These are phyloP conservation scores for Rugalucina vietnamica DNA, from an alignment of 2,888 invertebrate genomes.

Conservation along the genomic window DNA sequence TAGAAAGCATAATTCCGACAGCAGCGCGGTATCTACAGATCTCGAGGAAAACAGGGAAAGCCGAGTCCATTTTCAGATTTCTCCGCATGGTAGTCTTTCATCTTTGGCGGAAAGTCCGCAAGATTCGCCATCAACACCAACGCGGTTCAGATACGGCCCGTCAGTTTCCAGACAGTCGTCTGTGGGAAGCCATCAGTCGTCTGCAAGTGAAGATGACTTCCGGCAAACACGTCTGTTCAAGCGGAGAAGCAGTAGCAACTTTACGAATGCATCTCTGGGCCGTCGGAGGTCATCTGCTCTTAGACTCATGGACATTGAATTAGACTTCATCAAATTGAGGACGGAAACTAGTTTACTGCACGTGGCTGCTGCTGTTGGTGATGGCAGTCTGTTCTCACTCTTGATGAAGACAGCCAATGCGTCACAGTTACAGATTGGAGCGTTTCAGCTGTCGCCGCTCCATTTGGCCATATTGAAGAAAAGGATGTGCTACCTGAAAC, in stretches of 20 bases:
- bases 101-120: neutral
- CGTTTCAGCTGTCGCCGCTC: constrained; percentile 56
- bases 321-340: constrained; percentile 43
- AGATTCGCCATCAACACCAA: neutral
- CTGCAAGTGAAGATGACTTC: constrained; percentile 7
- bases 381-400: constrained; percentile 38
- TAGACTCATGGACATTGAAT: constrained; percentile 44
- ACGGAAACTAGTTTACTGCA: constrained; percentile 59
- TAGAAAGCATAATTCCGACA: neutral
- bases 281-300: constrained; percentile 38
- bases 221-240: constrained; percentile 6
- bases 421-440: constrained; percentile 47
- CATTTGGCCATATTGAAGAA: constrained; percentile 57
- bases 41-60: neutral
- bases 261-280: constrained; percentile 41
- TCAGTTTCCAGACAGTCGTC: constrained; percentile 14
- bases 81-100: neutral
- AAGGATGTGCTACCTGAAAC: constrained; percentile 52
- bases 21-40: neutral
- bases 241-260: constrained; percentile 45
- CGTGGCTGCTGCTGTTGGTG: constrained; percentile 57
- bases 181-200: constrained; percentile 36
- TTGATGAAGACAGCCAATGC: constrained; percentile 41
- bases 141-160: neutral
- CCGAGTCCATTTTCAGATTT: neutral